Conservation (phyloP, 2,797 vertebrate species). For the Psittacula echo region DNA sequence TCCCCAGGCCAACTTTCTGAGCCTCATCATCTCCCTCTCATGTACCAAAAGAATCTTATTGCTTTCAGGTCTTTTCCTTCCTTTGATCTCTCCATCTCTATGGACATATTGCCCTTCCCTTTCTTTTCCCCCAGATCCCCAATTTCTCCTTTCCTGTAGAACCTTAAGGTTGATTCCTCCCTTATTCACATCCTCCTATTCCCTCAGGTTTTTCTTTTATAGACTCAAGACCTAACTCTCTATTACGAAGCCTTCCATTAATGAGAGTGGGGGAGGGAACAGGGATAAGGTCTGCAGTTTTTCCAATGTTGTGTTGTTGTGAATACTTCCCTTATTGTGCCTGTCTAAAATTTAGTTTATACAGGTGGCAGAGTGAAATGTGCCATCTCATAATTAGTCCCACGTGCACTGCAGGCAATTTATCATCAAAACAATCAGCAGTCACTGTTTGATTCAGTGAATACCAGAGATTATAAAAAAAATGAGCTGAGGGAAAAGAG, state of each 20-base stretch:
- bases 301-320: conserved; percentile 45
- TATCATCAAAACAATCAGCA: conserved; percentile 80
- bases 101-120: conserved; percentile 39
- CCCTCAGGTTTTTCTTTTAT: conserved; percentile 49
- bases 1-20: conserved; percentile 51
- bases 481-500: not conserved
- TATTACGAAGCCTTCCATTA: not conserved
- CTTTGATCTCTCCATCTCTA: not conserved
- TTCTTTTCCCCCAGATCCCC: conserved; percentile 37
- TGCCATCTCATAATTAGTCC: conserved; percentile 79
- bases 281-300: conserved; percentile 24
- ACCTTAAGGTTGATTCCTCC: conserved; percentile 54
- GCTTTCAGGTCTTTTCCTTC: conserved; percentile 55
- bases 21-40: conserved; percentile 42
- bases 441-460: conserved; percentile 60
- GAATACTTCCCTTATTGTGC: conserved; percentile 53
- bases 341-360: conserved; percentile 70
- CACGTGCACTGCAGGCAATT: conserved; percentile 74
- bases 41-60: conserved; percentile 45
- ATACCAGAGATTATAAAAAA: conserved; percentile 58
- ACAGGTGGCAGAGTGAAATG: conserved; percentile 77
- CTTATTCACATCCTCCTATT: conserved; percentile 13
- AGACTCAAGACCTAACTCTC: conserved; percentile 11
- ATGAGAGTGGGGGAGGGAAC: conserved; percentile 8
- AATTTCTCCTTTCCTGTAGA: conserved; percentile 5